Evolutionary conservation across 2,888 invertebrate genomes (phyloP).

Genomic region (Clusia tigrina): DNA sequence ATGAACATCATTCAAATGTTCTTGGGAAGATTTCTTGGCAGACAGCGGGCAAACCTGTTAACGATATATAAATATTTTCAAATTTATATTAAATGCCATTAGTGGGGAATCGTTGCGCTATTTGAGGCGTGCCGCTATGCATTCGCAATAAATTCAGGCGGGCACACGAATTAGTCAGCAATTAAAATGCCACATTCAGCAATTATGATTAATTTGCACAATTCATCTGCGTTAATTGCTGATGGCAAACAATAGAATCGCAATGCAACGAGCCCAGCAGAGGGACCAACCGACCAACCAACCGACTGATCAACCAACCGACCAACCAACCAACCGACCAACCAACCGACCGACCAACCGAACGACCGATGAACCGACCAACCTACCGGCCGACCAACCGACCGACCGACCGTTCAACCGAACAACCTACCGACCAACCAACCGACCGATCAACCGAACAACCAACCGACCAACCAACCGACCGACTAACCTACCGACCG

Average conservation of each 20-base stretch:
- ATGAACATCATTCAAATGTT: too few relatives aligned
- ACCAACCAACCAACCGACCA: too few relatives aligned
- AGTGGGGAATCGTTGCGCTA: not conserved
- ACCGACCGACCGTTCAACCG: too few relatives aligned
- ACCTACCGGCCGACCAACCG: too few relatives aligned
- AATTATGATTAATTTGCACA: not conserved
- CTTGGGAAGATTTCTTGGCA: constrained; percentile 22
- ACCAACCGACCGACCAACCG: too few relatives aligned
- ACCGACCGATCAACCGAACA: too few relatives aligned
- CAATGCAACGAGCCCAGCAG: not conserved
- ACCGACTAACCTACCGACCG: too few relatives aligned
- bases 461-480: too few relatives aligned
- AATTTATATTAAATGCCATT: not conserved
- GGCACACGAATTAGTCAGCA: not conserved
- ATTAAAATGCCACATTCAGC: not conserved
- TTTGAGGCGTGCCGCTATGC: not conserved
- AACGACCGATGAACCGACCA: too few relatives aligned
- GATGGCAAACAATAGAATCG: not conserved
- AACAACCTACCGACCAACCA: too few relatives aligned
- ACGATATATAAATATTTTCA: constrained; percentile 44
- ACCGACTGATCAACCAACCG: too few relatives aligned
- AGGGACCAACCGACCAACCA: not conserved
- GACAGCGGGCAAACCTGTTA: constrained; percentile 44
- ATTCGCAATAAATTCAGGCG: not conserved
- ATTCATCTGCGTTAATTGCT: too few relatives aligned